These are phyloP conservation scores for Abscondita cerata DNA, from an alignment of 2,888 invertebrate species.

Conservation along the genomic window DNA sequence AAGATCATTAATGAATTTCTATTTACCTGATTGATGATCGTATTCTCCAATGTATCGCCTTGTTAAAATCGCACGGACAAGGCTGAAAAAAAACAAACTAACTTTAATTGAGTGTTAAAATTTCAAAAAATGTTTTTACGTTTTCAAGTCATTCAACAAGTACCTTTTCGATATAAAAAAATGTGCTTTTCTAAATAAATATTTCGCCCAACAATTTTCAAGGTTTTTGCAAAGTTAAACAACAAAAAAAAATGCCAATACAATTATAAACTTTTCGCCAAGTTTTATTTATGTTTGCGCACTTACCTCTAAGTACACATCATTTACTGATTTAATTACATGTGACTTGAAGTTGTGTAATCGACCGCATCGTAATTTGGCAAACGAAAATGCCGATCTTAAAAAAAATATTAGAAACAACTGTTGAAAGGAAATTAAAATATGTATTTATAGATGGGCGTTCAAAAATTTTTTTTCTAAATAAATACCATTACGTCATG, in stretches of 20 bases:
- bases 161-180: constrained; percentile 7
- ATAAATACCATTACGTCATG: too few relatives aligned
- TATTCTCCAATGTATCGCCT: constrained; percentile 94
- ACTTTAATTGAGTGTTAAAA: neutral
- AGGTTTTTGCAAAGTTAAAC: too few relatives aligned
- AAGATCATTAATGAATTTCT: neutral
- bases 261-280: too few relatives aligned
- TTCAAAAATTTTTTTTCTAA: too few relatives aligned
- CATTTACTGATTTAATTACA: neutral
- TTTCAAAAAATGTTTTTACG: constrained; percentile 12
- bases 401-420: neutral
- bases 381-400: neutral
- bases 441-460: neutral
- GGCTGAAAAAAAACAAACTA: constrained; percentile 50
- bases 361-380: constrained; percentile 1
- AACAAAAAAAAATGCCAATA: too few relatives aligned
- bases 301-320: neutral
- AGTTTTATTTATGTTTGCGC: neutral
- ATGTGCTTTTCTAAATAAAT: constrained; percentile 11
- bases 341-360: neutral
- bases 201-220: constrained; percentile 10
- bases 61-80: constrained; percentile 86
- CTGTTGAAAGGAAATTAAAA: constrained; percentile 1
- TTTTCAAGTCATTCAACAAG: constrained; percentile 17
- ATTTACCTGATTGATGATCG: constrained; percentile 88